phyloP scores from a whole-genome alignment of 2,113 vertebrate species.

The Chloroceryle aenea region DNA sequence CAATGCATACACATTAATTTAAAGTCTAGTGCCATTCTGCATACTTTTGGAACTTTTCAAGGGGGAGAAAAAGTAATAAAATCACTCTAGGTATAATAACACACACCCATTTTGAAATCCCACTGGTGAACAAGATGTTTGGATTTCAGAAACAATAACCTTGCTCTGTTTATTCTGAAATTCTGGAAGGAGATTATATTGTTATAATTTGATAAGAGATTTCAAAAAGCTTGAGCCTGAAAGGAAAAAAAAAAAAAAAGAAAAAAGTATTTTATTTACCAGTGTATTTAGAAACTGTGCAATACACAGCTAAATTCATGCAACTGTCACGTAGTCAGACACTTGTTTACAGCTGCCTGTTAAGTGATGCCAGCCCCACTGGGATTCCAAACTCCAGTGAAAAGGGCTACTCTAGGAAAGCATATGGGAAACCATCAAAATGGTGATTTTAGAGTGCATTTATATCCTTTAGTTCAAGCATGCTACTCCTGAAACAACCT shows the following conservation, averaged over 20 bases:
- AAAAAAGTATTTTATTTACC: background rate
- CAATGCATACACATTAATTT: background rate
- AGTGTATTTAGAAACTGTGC: background rate
- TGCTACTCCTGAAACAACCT: background rate
- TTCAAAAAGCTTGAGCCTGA: background rate
- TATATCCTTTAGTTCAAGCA: background rate
- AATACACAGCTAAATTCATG: background rate
- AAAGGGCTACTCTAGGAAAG: background rate
- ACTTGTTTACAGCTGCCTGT: background rate
- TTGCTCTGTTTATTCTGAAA: background rate
- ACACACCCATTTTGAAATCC: background rate
- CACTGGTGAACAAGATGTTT: background rate
- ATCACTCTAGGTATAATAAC: background rate
- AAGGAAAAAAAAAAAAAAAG: background rate
- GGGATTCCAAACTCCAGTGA: background rate
- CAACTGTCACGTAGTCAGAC: background rate
- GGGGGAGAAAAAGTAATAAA: background rate
- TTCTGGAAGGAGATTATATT: background rate
- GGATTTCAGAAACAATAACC: background rate
- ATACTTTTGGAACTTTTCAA: background rate
- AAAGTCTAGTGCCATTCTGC: background rate
- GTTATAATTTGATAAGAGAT: background rate
- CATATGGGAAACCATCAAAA: background rate
- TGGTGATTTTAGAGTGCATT: background rate
- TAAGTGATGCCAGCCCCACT: background rate